Percentiles rank a stretch among this genome's conserved stretches.
Conservation (phyloP, 2,113 vertebrate genomes). For the Bostrychus sinensis region DNA sequence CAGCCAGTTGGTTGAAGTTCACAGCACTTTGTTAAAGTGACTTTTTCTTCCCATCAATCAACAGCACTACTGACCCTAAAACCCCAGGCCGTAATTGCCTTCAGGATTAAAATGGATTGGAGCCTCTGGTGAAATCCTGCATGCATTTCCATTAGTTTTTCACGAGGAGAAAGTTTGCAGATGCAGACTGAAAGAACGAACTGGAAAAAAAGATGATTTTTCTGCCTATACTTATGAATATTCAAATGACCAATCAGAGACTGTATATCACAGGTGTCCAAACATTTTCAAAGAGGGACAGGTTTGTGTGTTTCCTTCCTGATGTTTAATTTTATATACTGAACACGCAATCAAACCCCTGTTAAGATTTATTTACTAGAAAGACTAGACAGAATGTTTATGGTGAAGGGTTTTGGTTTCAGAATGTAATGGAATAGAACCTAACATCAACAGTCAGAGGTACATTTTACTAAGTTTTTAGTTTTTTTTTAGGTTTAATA, state of each 20-base stretch:
- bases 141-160: slow-evolving; percentile 75
- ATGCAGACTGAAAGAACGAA: slow-evolving; percentile 49
- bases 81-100: slow-evolving; percentile 79
- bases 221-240: slow-evolving; percentile 46
- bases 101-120: slow-evolving; percentile 81
- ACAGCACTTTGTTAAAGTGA: slow-evolving; percentile 71
- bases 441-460: no score
- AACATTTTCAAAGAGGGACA: no score
- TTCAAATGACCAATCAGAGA: slow-evolving; percentile 37
- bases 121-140: slow-evolving; percentile 63
- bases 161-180: slow-evolving; percentile 58
- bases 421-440: no score
- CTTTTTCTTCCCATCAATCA: slow-evolving; percentile 78
- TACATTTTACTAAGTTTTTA: no score
- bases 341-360: no score
- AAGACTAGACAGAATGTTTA: no score
- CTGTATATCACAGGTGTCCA: no score
- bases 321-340: no score
- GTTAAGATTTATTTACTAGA: no score
- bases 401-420: no score
- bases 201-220: slow-evolving; percentile 46
- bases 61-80: slow-evolving; percentile 78
- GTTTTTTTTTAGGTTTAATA: no score
- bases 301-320: no score
- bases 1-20: slow-evolving; percentile 71